These are phyloP conservation scores for Casuarius casuarius DNA, from an alignment of 2,113 vertebrate genomes.

Conservation along the genomic window DNA sequence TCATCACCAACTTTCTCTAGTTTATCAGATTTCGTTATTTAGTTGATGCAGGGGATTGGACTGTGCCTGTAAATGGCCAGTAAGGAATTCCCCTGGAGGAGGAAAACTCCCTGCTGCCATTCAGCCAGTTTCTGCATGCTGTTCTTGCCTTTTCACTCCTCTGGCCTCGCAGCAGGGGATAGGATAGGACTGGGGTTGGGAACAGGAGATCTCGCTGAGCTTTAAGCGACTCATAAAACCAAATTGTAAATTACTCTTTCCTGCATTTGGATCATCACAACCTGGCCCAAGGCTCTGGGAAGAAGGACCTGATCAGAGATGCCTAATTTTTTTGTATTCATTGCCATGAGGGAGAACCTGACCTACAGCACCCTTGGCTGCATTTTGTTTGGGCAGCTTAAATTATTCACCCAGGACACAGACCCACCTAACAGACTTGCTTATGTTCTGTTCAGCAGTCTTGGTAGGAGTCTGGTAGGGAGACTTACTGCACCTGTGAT, in stretches of 20 bases:
- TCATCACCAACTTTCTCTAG: neutral
- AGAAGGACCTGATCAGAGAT: neutral
- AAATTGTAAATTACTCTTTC: neutral
- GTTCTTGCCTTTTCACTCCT: neutral
- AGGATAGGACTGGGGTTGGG: neutral
- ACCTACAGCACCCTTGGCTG: neutral
- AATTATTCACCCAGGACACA: neutral
- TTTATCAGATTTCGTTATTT: constrained; percentile 11
- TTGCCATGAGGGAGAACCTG: neutral
- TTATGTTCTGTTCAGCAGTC: neutral
- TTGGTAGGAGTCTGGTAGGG: neutral
- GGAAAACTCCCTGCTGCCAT: neutral
- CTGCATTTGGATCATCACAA: neutral
- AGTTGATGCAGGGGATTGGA: neutral
- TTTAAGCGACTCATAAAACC: neutral
- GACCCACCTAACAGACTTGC: neutral
- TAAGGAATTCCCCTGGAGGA: neutral
- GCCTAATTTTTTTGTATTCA: neutral
- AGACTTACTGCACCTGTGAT: neutral
- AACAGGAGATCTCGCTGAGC: neutral
- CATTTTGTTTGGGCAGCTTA: neutral
- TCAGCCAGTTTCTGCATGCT: neutral
- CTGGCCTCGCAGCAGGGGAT: neutral
- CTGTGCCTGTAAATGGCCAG: neutral
- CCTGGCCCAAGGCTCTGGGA: neutral